Conservation (phyloP, 2,888 invertebrate species). For the Spicauda simplicius region DNA sequence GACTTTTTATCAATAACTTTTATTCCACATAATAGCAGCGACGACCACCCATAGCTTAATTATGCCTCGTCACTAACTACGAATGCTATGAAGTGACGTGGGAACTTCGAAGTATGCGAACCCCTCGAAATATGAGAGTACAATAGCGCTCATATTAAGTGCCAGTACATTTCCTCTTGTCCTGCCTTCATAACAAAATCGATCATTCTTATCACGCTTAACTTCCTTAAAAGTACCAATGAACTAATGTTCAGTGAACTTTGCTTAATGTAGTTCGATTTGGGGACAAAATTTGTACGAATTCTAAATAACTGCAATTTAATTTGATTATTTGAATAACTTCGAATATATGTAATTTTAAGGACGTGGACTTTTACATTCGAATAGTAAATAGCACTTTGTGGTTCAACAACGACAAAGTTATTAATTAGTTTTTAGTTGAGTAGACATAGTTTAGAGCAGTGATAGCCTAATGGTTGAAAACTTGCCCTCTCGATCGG, state of each 20-base stretch:
- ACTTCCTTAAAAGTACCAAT: slow-evolving; percentile 1
- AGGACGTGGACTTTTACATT: no score
- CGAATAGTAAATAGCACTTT: no score
- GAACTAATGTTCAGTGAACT: slow-evolving; percentile 23
- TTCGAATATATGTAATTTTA: no score
- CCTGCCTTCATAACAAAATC: slow-evolving; percentile 22
- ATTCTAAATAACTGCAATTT: no score
- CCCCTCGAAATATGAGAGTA: slow-evolving; percentile 41
- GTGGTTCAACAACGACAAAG: no score
- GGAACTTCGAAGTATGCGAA: slow-evolving; percentile 43
- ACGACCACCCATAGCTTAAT: slow-evolving; percentile 69
- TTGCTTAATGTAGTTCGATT: neutral
- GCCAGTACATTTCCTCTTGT: slow-evolving; percentile 30
- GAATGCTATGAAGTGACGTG: slow-evolving; percentile 52
- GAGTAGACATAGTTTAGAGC: no score
- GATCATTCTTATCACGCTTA: slow-evolving; percentile 25
- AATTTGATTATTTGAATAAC: no score
- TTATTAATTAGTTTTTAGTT: no score
- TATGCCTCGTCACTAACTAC: slow-evolving; percentile 54
- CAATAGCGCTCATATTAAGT: slow-evolving; percentile 31
- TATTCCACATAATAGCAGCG: slow-evolving; percentile 36
- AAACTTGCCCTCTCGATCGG: no score
- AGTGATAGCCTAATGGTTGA: no score
- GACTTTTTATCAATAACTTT: slow-evolving; percentile 1
- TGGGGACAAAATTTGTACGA: no score